phyloP scores from a whole-genome alignment of 2,888 invertebrate species.

The Agrochola lota region DNA sequence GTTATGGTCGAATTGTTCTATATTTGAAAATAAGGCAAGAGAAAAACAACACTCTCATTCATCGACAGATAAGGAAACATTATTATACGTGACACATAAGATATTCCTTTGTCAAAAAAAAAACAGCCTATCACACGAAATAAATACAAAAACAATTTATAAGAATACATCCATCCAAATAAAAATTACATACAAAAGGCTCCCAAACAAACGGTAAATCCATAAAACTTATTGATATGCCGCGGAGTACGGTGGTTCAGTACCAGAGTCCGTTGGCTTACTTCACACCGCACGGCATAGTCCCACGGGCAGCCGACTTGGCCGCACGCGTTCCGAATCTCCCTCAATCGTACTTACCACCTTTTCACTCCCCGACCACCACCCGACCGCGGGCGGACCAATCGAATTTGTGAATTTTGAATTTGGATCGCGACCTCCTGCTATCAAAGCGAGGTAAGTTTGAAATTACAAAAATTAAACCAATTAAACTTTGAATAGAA shows the following conservation, averaged over 20 bases:
- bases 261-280: conserved; percentile 54
- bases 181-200: conserved; percentile 51
- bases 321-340: conserved; percentile 74
- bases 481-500: conserved; percentile 3
- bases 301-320: conserved; percentile 72
- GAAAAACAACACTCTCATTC: background rate
- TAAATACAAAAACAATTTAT: background rate
- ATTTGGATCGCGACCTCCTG: conserved; percentile 65
- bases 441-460: conserved; percentile 67
- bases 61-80: background rate
- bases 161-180: conserved; percentile 23
- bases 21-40: background rate
- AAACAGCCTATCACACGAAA: background rate
- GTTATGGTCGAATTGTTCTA: background rate
- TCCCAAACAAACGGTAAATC: conserved; percentile 59
- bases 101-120: background rate
- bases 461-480: background rate
- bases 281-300: conserved; percentile 73
- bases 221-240: conserved; percentile 66
- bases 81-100: background rate
- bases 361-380: conserved; percentile 62
- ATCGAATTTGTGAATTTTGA: conserved; percentile 72
- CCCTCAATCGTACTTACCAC: conserved; percentile 53
- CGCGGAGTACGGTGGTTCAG: conserved; percentile 51
- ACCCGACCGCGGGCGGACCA: conserved; percentile 64